phyloP scores from a whole-genome alignment of 2,113 vertebrate species.

The Macrotis lagotis region DNA sequence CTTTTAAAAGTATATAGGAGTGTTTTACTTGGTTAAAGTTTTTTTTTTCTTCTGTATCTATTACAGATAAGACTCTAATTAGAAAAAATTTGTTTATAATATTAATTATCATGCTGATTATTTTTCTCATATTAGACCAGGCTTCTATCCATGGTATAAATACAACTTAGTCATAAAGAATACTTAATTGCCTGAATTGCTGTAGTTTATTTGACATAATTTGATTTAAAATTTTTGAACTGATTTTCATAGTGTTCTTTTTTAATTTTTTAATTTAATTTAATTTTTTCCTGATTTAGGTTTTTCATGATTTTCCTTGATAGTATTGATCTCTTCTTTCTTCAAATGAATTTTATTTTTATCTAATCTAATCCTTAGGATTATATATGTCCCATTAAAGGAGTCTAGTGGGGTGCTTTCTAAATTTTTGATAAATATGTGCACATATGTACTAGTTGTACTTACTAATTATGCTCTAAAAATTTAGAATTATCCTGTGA shows the following conservation, averaged over 20 bases:
- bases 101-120: too few relatives aligned
- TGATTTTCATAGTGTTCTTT: too few relatives aligned
- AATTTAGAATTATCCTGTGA: not conserved
- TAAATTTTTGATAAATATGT: not conserved
- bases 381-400: not conserved
- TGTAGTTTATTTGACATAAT: not conserved
- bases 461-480: not conserved
- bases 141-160: too few relatives aligned
- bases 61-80: too few relatives aligned
- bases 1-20: too few relatives aligned
- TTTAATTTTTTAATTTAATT: too few relatives aligned
- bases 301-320: not conserved
- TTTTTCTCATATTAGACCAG: too few relatives aligned
- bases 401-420: not conserved
- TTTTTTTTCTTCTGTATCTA: too few relatives aligned
- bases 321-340: too few relatives aligned
- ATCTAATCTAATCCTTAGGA: not conserved
- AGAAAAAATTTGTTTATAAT: too few relatives aligned
- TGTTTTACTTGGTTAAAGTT: too few relatives aligned
- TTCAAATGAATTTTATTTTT: too few relatives aligned
- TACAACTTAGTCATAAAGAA: not conserved
- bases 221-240: not conserved
- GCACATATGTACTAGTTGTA: not conserved
- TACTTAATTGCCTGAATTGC: not conserved
- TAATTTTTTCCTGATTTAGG: not conserved